These are phyloP conservation scores for Pseudomyrmex sp. DNA, from an alignment of 1,140 invertebrate species.

Conservation along the genomic window DNA sequence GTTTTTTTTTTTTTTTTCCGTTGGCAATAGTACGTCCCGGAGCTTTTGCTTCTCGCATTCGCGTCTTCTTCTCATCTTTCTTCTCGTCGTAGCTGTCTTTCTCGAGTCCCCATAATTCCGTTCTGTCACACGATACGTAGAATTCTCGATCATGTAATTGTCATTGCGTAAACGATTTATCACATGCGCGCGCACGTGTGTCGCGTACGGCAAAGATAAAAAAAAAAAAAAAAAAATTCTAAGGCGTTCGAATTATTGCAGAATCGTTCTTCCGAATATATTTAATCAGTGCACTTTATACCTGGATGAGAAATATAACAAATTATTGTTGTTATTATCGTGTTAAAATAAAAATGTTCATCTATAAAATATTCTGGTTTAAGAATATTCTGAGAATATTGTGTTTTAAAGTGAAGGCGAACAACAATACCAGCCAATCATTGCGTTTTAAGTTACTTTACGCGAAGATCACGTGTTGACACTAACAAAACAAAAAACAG, in stretches of 20 bases:
- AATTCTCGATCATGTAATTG: constrained; percentile 48
- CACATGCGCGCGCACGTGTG: constrained; percentile 29
- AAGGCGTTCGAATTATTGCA: constrained; percentile 13
- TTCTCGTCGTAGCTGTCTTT: constrained; percentile 21
- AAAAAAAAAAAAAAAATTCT: background rate
- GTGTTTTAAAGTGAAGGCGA: too few species aligned
- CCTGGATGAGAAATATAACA: constrained; percentile 36
- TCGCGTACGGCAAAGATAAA: background rate
- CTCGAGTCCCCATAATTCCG: constrained; percentile 11
- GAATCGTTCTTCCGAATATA: constrained; percentile 11
- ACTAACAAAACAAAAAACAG: too few species aligned
- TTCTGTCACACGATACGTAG: constrained; percentile 26
- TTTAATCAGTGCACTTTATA: constrained; percentile 1
- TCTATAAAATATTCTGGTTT: background rate
- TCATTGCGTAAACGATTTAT: constrained; percentile 35
- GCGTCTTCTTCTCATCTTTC: constrained; percentile 7
- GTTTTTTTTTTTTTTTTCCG: background rate
- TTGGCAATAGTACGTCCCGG: constrained; percentile 3
- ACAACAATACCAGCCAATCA: too few species aligned
- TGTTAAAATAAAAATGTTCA: too few species aligned
- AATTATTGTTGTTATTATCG: background rate
- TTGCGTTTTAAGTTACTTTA: too few species aligned
- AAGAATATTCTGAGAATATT: background rate
- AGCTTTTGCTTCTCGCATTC: constrained; percentile 40
- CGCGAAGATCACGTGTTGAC: too few species aligned